Evolutionary conservation across 37 sponge, comb jelly and placozoan species (phyloP).

Genomic region (Beroe forskalii): DNA sequence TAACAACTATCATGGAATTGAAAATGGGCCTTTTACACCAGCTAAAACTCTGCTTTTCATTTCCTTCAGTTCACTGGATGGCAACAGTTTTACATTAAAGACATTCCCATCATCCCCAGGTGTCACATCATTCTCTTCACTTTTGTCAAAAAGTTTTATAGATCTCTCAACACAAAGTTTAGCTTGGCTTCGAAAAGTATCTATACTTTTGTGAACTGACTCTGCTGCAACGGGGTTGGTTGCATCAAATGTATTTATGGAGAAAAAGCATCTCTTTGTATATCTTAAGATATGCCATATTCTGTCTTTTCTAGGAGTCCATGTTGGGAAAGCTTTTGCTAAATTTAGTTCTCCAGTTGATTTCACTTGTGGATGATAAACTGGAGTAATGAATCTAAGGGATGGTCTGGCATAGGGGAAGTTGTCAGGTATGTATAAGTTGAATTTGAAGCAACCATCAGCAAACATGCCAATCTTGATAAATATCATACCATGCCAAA

Average conservation of each 20-base stretch:
- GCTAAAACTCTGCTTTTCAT: constrained; percentile 30
- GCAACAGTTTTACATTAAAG: constrained; percentile 32
- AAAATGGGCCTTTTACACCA: constrained; percentile 20
- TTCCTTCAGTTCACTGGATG: constrained; percentile 21
- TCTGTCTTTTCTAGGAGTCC: constrained; percentile 58
- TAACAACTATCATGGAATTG: too few species aligned
- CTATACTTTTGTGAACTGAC: constrained; percentile 53
- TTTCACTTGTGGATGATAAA: constrained; percentile 59
- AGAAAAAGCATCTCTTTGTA: constrained; percentile 59
- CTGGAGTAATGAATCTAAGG: constrained; percentile 29
- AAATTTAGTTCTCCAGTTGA: constrained; percentile 38
- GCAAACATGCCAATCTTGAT: constrained; percentile 63
- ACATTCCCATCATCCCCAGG: constrained; percentile 62
- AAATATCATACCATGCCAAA: constrained; percentile 65
- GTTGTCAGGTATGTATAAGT: constrained; percentile 54
- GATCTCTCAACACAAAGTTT: constrained; percentile 52
- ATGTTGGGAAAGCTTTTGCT: constrained; percentile 59
- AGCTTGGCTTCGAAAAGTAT: constrained; percentile 25
- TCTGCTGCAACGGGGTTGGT: constrained; percentile 56
- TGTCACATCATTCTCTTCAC: constrained; percentile 27
- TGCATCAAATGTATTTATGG: constrained; percentile 56
- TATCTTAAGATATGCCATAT: constrained; percentile 50
- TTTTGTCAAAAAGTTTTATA: constrained; percentile 37
- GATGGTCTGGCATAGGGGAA: constrained; percentile 56
- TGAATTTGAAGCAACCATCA: constrained; percentile 59